Evolutionary conservation across 1,140 invertebrate genomes (phyloP), one percentile per base, ranked within the genome.

Genomic region (Leptoteleia sp.): DNA sequence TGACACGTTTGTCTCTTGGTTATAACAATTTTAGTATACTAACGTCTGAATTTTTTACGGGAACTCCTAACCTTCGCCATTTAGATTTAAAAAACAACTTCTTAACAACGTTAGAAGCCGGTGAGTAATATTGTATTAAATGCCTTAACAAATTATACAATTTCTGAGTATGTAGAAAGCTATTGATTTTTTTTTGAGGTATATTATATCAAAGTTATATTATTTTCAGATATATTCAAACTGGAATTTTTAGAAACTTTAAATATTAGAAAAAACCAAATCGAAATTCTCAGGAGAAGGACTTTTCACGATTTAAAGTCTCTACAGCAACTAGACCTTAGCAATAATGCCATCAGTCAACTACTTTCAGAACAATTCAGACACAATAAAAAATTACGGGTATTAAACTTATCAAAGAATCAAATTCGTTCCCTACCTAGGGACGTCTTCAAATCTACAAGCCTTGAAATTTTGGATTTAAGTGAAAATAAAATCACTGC

Each of bases 281-380:
- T 97, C 42, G 91, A 91, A 67, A 87, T 91, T n/a, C 84, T 97
- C 42, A 91, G 93, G 82, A 92, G 93, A 82, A 92, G 94, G 85
- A 93, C 95, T 8, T 95, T 96, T 82, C 91, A 92, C 70, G 94
- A 94, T 9, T 82, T 96, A 8, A 90, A 92, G 35, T 92, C 91
- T 31, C 85, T 97, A 5, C 95, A 96, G 85, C 91, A 93, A 50
- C 82, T 97, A 8, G 95, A 97, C 84, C 85, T 97, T 0, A 95
- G 94, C 42, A 91, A 92, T 73, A 97, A 97, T 86, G 86, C 91
- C 4, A 91, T 97, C 13, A 92, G 92, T 27, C 93, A 94, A 79
- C 87, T 97, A 55, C 93, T 95, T 12, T 92, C 93, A n/a, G 93
- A 94, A 82, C 94, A 96, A 83, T 96, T 97, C 88, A 92, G 92